Percentiles rank a stretch among this genome's conserved stretches.
Conservation (phyloP, 2,888 invertebrate genomes). For the Cerastis rubricosa region DNA sequence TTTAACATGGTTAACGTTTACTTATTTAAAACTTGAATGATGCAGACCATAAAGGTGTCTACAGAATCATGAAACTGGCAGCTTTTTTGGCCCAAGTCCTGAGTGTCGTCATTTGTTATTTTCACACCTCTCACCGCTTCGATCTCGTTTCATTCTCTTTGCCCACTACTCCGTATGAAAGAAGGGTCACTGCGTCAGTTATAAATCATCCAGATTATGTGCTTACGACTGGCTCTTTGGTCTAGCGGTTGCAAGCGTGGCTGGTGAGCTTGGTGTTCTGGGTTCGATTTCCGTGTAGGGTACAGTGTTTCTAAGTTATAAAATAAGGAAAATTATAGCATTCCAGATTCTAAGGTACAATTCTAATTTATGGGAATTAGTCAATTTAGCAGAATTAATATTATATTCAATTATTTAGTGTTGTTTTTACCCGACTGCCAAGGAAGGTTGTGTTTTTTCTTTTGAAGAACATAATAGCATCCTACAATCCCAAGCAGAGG, state of each 20-base stretch:
- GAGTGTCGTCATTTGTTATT: constrained; percentile 29
- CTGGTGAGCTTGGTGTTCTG: no score
- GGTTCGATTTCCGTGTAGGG: neutral
- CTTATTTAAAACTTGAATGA: neutral
- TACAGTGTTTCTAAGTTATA: neutral
- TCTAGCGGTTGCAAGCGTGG: neutral
- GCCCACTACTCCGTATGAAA: constrained; percentile 6
- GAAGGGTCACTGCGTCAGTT: constrained; percentile 28
- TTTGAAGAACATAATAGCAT: neutral
- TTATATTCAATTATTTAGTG: neutral
- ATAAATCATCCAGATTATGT: constrained; percentile 49
- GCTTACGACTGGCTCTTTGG: neutral
- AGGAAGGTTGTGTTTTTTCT: neutral
- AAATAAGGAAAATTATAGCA: neutral
- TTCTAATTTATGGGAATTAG: neutral
- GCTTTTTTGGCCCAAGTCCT: neutral
- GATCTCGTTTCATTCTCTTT: constrained; percentile 36
- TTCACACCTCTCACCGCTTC: constrained; percentile 19
- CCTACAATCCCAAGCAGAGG: neutral
- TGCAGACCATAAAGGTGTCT: neutral
- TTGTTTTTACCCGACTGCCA: neutral
- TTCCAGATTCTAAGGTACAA: neutral
- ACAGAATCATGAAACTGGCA: neutral
- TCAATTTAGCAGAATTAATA: neutral
- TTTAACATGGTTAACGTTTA: neutral